Evolutionary conservation across 2,113 vertebrate species (phyloP).

Genomic region (Erinaceus europaeus): DNA sequence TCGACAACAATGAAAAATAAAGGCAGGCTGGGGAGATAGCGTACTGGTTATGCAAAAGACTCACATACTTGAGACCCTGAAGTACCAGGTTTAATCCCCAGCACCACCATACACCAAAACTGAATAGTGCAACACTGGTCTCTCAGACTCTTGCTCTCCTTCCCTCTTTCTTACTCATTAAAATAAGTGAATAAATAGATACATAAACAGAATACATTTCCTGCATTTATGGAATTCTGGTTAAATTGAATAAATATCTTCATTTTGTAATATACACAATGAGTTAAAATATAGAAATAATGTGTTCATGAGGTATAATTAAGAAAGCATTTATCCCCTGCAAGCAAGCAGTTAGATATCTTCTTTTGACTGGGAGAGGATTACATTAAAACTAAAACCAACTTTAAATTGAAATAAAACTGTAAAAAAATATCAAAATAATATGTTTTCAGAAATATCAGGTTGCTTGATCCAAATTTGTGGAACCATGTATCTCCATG

Average conservation of each 20-base stretch:
- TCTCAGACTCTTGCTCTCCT: too few species aligned
- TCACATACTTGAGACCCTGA: too few species aligned
- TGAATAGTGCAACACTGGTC: too few species aligned
- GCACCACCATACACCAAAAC: too few species aligned
- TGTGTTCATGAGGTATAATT: background rate
- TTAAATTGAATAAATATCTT: background rate
- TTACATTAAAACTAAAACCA: constrained; percentile 3
- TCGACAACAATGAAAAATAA: constrained; percentile 21
- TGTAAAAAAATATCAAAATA: background rate
- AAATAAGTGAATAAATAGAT: too few species aligned
- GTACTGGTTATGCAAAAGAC: too few species aligned
- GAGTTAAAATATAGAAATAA: constrained; percentile 15
- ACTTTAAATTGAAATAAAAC: background rate
- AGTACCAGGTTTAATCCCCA: too few species aligned
- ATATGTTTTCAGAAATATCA: background rate
- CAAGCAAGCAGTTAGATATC: background rate
- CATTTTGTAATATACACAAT: background rate
- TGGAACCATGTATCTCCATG: too few species aligned
- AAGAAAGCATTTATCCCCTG: background rate
- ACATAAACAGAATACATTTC: too few species aligned
- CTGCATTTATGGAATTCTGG: background rate
- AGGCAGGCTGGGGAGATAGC: too few species aligned
- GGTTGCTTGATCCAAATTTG: background rate
- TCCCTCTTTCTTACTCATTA: too few species aligned
- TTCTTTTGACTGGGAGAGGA: background rate